Base-by-base conservation (phyloP, 2,113 vertebrate species). In the Neogale vison region DNA sequence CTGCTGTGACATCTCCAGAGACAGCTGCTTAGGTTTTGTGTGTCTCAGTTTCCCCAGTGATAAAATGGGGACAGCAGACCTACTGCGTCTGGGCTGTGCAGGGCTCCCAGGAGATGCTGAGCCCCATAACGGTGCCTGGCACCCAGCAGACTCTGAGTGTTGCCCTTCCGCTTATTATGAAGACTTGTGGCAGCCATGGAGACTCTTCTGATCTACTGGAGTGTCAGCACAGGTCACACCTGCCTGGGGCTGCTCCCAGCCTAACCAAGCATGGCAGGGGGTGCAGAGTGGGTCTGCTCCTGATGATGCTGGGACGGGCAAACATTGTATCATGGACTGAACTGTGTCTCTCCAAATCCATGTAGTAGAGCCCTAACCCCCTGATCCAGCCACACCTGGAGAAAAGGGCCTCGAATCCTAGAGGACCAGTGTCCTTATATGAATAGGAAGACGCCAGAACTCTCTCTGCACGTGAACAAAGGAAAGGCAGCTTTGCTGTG, bases 41-140 rank as follows among this genome's bases (percentile, higher is more conserved):
- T 26, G 55, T 80, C 71, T 97, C 71, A 29, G 71, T 82, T 76
- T 90, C 29, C 6, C 63, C 1, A 0, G 23, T 18, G 59, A 12
- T 9, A 55, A 72, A 71, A 65, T 2, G 12, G 31, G 63, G 50
- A 50, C 18, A 47, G 69, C 1, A 2, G 26, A 6, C 23, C 39
- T n/a, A 42, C 1, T 0, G 2, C 26, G 3, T 4, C 21, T 8
- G 50, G 36, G 47, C 9, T 1, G 14, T 42, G 45, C 31, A 14
- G 31, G 29, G 24, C 18, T 23, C 18, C 10, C 6, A 23, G 1
- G 45, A 45, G 57, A 1, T 0, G 0, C 65, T 0, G 13, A 50
- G 67, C 7, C 39, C 45, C 2, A 3, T 0, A 31, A 20, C 13
- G 24, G 72, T 7, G 77, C 34, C 21, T 18, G 15, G 71, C 18